Conservation (phyloP, 2,797 vertebrate species). For the Eupleurogrammus muticus region DNA sequence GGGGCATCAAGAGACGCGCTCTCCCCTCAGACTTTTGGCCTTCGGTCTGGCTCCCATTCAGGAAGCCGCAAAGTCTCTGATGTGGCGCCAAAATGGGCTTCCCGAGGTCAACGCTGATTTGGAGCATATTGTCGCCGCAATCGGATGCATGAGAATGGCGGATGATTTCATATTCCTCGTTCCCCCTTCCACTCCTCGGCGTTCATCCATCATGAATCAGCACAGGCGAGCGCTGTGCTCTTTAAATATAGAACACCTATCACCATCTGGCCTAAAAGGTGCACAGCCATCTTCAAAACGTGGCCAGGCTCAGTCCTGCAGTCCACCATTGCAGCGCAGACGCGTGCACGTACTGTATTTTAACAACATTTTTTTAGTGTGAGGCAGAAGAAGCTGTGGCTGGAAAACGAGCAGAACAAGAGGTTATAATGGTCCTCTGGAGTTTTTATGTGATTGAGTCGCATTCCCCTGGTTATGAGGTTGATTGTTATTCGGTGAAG, state of each 20-base stretch:
- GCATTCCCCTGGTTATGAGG: conserved; percentile 67
- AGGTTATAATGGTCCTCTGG: conserved; percentile 41
- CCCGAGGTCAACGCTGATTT: conserved; percentile 44
- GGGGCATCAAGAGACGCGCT: conserved; percentile 66
- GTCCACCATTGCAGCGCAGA: conserved; percentile 20
- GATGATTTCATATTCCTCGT: conserved; percentile 33
- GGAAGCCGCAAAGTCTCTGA: conserved; percentile 76
- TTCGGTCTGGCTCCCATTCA: conserved; percentile 67
- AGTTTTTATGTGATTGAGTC: conserved; percentile 60
- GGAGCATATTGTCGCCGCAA: conserved; percentile 40
- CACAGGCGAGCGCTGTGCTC: conserved; percentile 20
- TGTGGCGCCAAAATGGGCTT: conserved; percentile 70
- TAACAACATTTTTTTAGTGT: conserved; percentile 39
- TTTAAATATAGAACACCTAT: conserved; percentile 49
- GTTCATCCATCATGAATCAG: conserved; percentile 52
- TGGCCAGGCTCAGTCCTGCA: conserved; percentile 10
- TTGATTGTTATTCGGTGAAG: conserved; percentile 64
- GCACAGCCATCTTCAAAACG: conserved; percentile 42
- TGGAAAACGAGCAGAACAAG: conserved; percentile 52
- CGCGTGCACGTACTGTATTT: conserved; percentile 40
- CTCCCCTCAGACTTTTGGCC: conserved; percentile 70
- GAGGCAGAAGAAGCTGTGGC: conserved; percentile 42
- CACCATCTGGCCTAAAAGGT: conserved; percentile 49
- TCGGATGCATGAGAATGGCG: conserved; percentile 24
- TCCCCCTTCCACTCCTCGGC: conserved; percentile 20